phyloP scores from a whole-genome alignment of 2,888 invertebrate genomes.

The Hermaeophaga mercurialis region DNA sequence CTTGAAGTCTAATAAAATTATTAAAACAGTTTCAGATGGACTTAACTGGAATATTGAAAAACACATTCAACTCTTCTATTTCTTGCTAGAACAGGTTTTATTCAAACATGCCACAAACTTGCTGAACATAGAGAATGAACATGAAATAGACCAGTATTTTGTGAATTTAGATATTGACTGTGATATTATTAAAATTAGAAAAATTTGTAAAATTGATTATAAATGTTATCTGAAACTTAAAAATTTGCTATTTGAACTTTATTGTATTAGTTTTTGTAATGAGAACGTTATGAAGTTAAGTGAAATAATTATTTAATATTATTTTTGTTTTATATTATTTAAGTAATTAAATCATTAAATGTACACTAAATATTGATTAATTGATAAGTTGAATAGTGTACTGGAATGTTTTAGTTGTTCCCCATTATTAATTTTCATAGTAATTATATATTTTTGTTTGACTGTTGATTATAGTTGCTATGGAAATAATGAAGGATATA shows the following conservation, averaged over 20 bases:
- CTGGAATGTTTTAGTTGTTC: too few relatives aligned
- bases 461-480: background rate
- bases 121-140: slow-evolving; percentile 21
- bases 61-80: slow-evolving; percentile 29
- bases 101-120: slow-evolving; percentile 30
- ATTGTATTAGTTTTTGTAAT: slow-evolving; percentile 39
- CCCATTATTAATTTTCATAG: too few relatives aligned
- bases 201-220: slow-evolving; percentile 27
- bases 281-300: slow-evolving; percentile 33
- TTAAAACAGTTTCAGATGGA: background rate
- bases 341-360: too few relatives aligned
- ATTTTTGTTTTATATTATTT: too few relatives aligned
- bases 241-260: slow-evolving; percentile 35
- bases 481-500: background rate
- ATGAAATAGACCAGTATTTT: slow-evolving; percentile 31
- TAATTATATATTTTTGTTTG: too few relatives aligned
- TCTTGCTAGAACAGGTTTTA: slow-evolving; percentile 34
- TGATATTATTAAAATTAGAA: slow-evolving; percentile 29
- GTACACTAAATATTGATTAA: too few relatives aligned
- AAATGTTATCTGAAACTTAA: slow-evolving; percentile 32
- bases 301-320: slow-evolving; percentile 31
- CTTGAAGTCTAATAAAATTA: background rate
- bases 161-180: slow-evolving; percentile 25
- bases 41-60: background rate
- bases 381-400: too few relatives aligned